Conservation (phyloP, 2,888 invertebrate species). For the Beris chalybata region DNA sequence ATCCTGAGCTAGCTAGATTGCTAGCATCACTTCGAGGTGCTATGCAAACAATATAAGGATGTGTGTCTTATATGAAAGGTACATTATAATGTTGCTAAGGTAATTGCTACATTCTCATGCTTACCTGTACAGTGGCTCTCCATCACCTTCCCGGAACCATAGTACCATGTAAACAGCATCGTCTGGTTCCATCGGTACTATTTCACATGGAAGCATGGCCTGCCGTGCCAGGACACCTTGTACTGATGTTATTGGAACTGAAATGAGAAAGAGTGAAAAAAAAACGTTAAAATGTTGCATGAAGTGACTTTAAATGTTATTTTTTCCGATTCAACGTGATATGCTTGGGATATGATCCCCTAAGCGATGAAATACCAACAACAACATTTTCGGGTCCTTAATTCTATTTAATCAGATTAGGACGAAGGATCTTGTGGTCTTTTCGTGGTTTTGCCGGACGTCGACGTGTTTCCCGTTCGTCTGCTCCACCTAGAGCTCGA, state of each 20-base stretch:
- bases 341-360: too few species aligned
- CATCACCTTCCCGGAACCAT: constrained; percentile 84
- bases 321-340: too few species aligned
- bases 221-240: constrained; percentile 81
- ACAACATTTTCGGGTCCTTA: too few species aligned
- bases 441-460: too few species aligned
- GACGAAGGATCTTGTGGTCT: too few species aligned
- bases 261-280: constrained; percentile 45
- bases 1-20: constrained; percentile 17
- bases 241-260: constrained; percentile 80
- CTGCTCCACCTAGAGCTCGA: too few species aligned
- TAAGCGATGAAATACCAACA: too few species aligned
- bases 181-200: constrained; percentile 74
- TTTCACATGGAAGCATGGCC: constrained; percentile 84
- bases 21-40: constrained; percentile 6
- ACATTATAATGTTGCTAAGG: constrained; percentile 13
- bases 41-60: constrained; percentile 4
- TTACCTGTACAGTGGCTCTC: constrained; percentile 84
- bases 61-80: background rate
- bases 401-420: too few species aligned
- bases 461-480: too few species aligned
- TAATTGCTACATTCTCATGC: constrained; percentile 38
- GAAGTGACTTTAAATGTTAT: too few species aligned
- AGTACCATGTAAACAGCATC: constrained; percentile 86
- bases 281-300: background rate